Evolutionary conservation across 2,888 invertebrate genomes (phyloP).

Genomic region (Drosophila leonis): DNA sequence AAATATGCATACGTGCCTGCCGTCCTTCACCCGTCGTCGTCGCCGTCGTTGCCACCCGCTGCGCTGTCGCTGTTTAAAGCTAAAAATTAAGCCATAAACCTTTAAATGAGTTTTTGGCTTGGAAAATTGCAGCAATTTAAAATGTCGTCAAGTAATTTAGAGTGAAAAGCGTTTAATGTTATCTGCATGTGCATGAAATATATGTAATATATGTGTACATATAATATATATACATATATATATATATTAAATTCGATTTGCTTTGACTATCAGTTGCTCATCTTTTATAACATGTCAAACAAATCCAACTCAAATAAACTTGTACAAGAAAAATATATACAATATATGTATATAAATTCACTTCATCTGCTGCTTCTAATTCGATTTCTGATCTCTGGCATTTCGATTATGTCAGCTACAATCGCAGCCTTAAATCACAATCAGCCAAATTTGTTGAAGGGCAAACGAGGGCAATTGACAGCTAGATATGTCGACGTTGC

Average conservation of each 20-base stretch:
- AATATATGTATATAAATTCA: conserved; percentile 7
- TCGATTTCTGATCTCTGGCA: conserved; percentile 58
- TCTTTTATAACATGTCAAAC: conserved; percentile 29
- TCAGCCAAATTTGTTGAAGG: conserved; percentile 48
- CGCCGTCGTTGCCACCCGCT: conserved; percentile 2
- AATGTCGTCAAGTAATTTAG: neutral
- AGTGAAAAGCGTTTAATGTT: neutral
- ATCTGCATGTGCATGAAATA: neutral
- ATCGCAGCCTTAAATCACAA: conserved; percentile 50
- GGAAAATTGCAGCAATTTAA: neutral
- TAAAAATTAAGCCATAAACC: conserved; percentile 10
- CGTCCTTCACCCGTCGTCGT: neutral
- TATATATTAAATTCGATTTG: neutral
- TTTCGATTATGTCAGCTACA: conserved; percentile 56
- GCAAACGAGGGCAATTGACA: conserved; percentile 52
- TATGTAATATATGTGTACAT: neutral
- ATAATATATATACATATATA: neutral
- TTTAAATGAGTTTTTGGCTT: neutral
- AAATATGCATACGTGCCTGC: conserved; percentile 15
- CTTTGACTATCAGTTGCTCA: conserved; percentile 27
- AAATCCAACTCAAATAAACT: conserved; percentile 48
- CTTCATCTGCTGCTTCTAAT: conserved; percentile 7
- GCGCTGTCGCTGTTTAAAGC: neutral
- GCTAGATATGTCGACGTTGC: conserved; percentile 9
- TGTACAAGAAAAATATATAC: conserved; percentile 27